phyloP scores from a whole-genome alignment of 2,797 vertebrate genomes.

The Xiphorhynchus erythropygius region DNA sequence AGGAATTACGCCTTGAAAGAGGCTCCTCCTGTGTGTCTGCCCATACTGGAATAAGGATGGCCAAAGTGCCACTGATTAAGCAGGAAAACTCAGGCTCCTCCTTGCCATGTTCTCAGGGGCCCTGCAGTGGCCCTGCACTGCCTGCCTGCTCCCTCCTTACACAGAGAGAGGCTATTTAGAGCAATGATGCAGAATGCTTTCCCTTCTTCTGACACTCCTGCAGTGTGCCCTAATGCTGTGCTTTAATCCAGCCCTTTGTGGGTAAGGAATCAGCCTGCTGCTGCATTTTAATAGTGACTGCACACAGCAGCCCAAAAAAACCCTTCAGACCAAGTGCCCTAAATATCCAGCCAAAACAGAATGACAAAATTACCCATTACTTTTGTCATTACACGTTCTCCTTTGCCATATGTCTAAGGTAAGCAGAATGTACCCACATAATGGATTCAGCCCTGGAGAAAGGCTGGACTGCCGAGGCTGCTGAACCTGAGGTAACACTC shows the following conservation, averaged over 20 bases:
- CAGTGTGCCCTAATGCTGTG: not conserved
- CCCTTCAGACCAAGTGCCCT: not conserved
- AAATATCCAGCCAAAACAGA: conserved; percentile 3
- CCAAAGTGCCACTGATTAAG: not conserved
- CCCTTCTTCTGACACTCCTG: not conserved
- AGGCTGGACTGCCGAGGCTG: not conserved
- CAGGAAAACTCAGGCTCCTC: not conserved
- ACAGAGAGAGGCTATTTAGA: accelerated
- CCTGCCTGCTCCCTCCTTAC: not conserved
- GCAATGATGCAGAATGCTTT: not conserved
- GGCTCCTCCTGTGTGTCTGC: not conserved
- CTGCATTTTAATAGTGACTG: not conserved
- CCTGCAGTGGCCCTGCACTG: not conserved
- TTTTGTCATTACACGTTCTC: not conserved
- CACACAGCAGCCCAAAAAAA: not conserved
- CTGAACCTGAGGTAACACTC: conserved; percentile 38
- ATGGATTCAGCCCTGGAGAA: conserved; percentile 28
- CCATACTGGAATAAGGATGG: not conserved
- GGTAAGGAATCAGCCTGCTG: not conserved
- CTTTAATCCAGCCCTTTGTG: not conserved
- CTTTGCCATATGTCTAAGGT: not conserved
- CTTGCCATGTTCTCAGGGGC: not conserved
- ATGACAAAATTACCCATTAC: not conserved
- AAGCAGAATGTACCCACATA: not conserved
- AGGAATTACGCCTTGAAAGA: not conserved